A percentile compares a stretch with the other conserved stretches of the same genome.
These are phyloP conservation scores for honey bee (Apis mellifera) DNA, from an alignment of 1,140 invertebrate genomes.

Conservation along the genomic window Amel_HAv3.1 CM009943.2:3631001-3631500, in stretches of 20 bases:
- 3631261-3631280: not conserved
- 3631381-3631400: constrained; percentile 53
- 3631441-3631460: not conserved
- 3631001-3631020: constrained; percentile 21
- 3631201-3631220: not conserved
- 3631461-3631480: constrained; percentile 17
- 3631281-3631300: not conserved
- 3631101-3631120: not conserved
- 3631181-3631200: not conserved
- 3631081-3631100: too few species aligned
- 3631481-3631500: constrained; percentile 24
- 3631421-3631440: constrained; percentile 35
- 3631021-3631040: constrained; percentile 41
- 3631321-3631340: constrained; percentile 8
- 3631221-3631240: not conserved
- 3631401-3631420: not conserved
- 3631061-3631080: not conserved
- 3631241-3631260: not conserved
- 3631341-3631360: constrained; percentile 51
- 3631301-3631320: constrained; percentile 16
- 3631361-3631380: constrained; percentile 23
- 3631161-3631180: too few species aligned
- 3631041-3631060: constrained; percentile 30
- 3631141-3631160: not conserved
- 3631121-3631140: constrained; percentile 47